phyloP scores from a whole-genome alignment of 2,888 invertebrate species.

The Idaea straminata region DNA sequence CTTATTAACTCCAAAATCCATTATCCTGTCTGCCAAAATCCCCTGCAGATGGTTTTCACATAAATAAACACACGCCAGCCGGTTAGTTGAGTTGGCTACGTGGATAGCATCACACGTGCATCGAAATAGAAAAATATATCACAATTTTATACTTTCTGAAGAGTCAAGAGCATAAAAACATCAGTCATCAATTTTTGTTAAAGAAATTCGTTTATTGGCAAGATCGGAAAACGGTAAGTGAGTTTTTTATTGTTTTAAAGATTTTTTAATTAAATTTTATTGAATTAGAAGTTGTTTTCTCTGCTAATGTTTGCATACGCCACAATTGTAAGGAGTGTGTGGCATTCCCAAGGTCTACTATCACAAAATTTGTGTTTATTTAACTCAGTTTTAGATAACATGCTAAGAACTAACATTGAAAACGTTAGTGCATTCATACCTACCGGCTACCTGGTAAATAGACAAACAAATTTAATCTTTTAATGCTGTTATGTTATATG shows the following conservation, averaged over 20 bases:
- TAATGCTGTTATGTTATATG: too few relatives aligned
- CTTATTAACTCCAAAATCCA: constrained; percentile 8
- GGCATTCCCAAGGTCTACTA: neutral
- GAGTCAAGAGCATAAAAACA: neutral
- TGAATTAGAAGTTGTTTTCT: neutral
- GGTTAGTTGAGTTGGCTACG: constrained; percentile 15
- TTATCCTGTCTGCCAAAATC: constrained; percentile 21
- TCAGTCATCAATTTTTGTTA: neutral
- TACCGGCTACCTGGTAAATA: too few relatives aligned
- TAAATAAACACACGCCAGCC: constrained; percentile 11
- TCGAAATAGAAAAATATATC: constrained; percentile 6
- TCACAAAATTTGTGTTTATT: neutral
- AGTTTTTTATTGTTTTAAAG: neutral
- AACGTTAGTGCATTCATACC: neutral
- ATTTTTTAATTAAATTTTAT: neutral
- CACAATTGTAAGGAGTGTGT: too few relatives aligned
- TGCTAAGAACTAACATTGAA: neutral
- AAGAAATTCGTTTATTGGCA: neutral
- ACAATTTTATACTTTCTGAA: constrained; percentile 7
- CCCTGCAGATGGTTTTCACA: constrained; percentile 11
- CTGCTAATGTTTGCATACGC: neutral
- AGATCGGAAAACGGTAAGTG: too few relatives aligned
- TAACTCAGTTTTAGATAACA: neutral
- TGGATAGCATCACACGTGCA: constrained; percentile 16
- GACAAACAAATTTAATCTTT: too few relatives aligned